Evolutionary conservation across 1,140 invertebrate genomes (phyloP).

Genomic region (Camponotus pennsylvanicus): DNA sequence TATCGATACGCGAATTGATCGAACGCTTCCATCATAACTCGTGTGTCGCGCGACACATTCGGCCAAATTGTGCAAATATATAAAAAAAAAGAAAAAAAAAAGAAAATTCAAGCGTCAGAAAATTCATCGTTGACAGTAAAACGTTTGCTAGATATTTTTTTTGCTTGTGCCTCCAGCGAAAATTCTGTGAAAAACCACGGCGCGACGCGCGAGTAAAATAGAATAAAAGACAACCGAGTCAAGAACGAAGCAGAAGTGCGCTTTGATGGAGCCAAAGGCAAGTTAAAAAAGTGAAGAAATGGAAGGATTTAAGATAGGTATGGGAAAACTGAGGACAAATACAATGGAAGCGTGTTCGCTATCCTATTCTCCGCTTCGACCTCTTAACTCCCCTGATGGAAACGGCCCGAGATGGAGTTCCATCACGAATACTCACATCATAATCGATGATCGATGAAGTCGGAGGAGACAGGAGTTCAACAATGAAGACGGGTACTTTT

Average conservation of each 20-base stretch:
- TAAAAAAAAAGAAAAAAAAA: slow-evolving; percentile 11
- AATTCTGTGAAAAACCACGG: slow-evolving; percentile 2
- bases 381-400: slow-evolving; percentile 46
- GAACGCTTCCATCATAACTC: slow-evolving; percentile 4
- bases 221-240: slow-evolving; percentile 27
- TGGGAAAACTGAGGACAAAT: slow-evolving; percentile 47
- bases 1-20: not conserved
- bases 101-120: slow-evolving; percentile 11
- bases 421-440: slow-evolving; percentile 60
- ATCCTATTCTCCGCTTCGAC: slow-evolving; percentile 30
- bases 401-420: slow-evolving; percentile 45
- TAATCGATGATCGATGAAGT: slow-evolving; percentile 63
- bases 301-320: slow-evolving; percentile 30
- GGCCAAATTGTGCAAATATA: slow-evolving; percentile 23
- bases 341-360: slow-evolving; percentile 45
- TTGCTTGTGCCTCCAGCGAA: not conserved
- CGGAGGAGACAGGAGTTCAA: slow-evolving; percentile 44
- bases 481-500: slow-evolving; percentile 42
- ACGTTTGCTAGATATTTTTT: slow-evolving; percentile 34
- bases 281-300: slow-evolving; percentile 52
- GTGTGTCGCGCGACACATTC: slow-evolving; percentile 6
- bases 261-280: slow-evolving; percentile 39
- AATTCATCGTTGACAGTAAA: slow-evolving; percentile 6
- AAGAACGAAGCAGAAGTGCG: slow-evolving; percentile 29
- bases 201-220: not conserved